These are phyloP conservation scores for Urosaurus nigricauda DNA, from an alignment of 2,797 vertebrate genomes.

Conservation along the genomic window DNA sequence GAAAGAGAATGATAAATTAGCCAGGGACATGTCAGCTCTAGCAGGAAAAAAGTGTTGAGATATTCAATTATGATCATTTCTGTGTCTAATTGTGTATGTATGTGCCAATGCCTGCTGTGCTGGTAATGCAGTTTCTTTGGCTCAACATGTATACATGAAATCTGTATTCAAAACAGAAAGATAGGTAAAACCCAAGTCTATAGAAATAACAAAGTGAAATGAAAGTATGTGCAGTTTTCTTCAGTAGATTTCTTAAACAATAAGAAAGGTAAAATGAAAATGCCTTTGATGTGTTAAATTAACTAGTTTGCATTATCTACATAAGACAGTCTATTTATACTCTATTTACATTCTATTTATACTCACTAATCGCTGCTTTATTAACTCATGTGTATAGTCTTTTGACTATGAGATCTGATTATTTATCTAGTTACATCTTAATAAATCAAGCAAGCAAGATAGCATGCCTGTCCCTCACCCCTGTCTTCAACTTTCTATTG, in stretches of 20 bases:
- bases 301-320: not conserved
- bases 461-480: not conserved
- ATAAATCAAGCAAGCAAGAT: not conserved
- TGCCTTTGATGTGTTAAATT: not conserved
- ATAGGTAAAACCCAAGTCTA: conserved; percentile 6
- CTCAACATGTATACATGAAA: not conserved
- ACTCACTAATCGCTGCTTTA: conserved; percentile 15
- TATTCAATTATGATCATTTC: conserved; percentile 25
- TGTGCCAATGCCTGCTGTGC: not conserved
- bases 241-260: not conserved
- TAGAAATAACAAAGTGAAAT: not conserved
- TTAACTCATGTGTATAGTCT: conserved; percentile 20
- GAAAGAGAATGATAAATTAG: conserved; percentile 31
- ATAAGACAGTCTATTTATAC: not conserved
- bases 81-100: conserved; percentile 26
- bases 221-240: not conserved
- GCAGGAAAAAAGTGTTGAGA: conserved; percentile 12
- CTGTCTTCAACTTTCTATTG: not conserved
- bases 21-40: conserved; percentile 30
- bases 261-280: not conserved
- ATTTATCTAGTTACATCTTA: not conserved
- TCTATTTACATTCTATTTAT: not conserved
- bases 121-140: not conserved
- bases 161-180: not conserved
- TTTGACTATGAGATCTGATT: not conserved